Percentiles rank a stretch among this genome's conserved stretches.
Evolutionary conservation across 2,797 vertebrate genomes (phyloP).

Genomic region (Loriculus beryllinus): DNA sequence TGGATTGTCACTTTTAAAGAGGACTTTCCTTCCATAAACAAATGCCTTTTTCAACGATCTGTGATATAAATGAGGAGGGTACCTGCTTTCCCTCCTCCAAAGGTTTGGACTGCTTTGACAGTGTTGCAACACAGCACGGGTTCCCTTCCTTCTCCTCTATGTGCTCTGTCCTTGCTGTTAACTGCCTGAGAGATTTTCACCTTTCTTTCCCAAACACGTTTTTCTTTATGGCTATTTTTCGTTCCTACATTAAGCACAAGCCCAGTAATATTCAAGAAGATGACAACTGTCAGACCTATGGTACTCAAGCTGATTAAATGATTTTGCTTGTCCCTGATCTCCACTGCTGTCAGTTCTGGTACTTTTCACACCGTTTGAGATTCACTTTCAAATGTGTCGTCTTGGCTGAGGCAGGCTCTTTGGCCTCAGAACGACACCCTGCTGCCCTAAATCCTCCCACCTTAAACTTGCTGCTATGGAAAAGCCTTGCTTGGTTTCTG

Average conservation of each 20-base stretch:
- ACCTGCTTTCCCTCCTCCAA: not conserved
- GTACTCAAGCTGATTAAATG: not conserved
- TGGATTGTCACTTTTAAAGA: not conserved
- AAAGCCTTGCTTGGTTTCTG: not conserved
- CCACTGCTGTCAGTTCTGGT: not conserved
- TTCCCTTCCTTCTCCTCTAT: too few species aligned
- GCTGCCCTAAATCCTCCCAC: not conserved
- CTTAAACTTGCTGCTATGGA: not conserved
- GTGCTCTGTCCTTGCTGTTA: not conserved
- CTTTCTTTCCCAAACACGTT: not conserved
- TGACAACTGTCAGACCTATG: not conserved
- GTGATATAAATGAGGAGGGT: not conserved
- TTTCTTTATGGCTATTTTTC: not conserved
- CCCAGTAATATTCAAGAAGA: not conserved
- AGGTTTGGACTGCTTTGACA: not conserved
- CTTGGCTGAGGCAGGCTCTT: not conserved
- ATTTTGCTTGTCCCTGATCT: not conserved
- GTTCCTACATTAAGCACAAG: not conserved
- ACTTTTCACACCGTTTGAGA: not conserved
- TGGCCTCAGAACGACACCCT: not conserved
- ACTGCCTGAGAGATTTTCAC: not conserved
- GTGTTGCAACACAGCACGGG: not conserved
- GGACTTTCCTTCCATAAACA: not conserved
- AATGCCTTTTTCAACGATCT: not conserved
- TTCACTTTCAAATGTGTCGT: not conserved